A percentile compares a stretch with the other conserved stretches of the same genome.
phyloP scores from a whole-genome alignment of 2,113 vertebrate species.

The Mesembrinibis cayennensis region DNA sequence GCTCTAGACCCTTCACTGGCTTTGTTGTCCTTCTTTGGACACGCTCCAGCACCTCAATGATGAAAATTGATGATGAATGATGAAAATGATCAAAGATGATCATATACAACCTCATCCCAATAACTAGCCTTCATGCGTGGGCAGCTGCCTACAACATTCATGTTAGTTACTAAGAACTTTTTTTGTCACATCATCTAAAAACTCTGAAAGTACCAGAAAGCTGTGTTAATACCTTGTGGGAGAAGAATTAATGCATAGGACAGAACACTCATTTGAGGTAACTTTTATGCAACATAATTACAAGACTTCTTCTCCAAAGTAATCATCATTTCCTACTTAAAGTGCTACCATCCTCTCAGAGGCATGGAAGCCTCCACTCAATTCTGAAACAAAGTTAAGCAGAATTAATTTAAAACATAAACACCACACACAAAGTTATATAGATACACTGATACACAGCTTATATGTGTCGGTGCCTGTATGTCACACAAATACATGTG shows the following conservation, averaged over 20 bases:
- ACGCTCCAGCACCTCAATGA: too few relatives aligned
- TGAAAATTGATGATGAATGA: too few relatives aligned
- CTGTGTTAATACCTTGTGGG: not conserved
- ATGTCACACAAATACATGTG: not conserved
- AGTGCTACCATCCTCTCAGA: not conserved
- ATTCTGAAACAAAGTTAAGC: not conserved
- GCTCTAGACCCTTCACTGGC: too few relatives aligned
- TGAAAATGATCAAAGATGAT: not conserved
- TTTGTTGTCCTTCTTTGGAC: too few relatives aligned
- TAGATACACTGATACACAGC: not conserved
- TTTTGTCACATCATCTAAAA: not conserved
- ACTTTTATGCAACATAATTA: not conserved
- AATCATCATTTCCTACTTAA: not conserved
- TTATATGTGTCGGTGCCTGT: too few relatives aligned
- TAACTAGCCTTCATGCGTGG: not conserved
- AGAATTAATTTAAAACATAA: not conserved
- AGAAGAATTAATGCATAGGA: not conserved
- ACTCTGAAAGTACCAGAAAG: not conserved
- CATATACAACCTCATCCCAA: not conserved
- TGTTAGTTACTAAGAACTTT: not conserved
- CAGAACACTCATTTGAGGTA: not conserved
- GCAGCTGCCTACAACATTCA: not conserved
- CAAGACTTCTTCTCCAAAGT: not conserved
- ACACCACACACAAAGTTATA: not conserved
- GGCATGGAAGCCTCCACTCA: not conserved